A percentile compares a stretch with the other conserved stretches of the same genome.
Evolutionary conservation across 2,888 invertebrate species (phyloP).

Genomic region (Drosophila seclusa): DNA sequence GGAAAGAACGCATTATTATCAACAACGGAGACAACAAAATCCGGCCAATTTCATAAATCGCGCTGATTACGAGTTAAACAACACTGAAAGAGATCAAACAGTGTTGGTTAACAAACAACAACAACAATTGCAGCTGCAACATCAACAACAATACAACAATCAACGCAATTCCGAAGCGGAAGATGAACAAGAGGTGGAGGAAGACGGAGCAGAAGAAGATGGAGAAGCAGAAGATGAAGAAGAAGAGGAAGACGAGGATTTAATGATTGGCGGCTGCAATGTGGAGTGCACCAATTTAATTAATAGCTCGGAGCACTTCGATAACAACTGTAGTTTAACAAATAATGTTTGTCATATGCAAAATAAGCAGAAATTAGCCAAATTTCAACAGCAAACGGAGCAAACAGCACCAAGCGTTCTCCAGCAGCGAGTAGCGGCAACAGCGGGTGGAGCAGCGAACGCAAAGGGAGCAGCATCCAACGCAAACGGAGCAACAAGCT

Average conservation of each 20-base stretch:
- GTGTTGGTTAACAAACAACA: conserved; percentile 47
- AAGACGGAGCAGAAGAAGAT: conserved; percentile 60
- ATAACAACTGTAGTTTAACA: conserved; percentile 31
- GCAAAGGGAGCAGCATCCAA: background rate
- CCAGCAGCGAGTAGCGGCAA: conserved; percentile 30
- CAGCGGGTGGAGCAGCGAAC: conserved; percentile 5
- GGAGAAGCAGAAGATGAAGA: conserved; percentile 47
- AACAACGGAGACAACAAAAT: conserved; percentile 7
- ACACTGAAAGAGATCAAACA: conserved; percentile 13
- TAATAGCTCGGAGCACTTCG: conserved; percentile 54
- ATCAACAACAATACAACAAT: conserved; percentile 23
- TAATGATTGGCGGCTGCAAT: conserved; percentile 75
- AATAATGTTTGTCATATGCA: conserved; percentile 39
- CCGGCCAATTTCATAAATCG: conserved; percentile 33
- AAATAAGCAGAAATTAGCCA: conserved; percentile 3
- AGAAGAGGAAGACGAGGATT: conserved; percentile 71
- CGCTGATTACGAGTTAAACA: conserved; percentile 13
- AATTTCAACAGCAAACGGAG: background rate
- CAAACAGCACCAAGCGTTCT: background rate
- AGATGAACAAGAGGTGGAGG: conserved; percentile 53
- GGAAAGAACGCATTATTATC: conserved; percentile 53
- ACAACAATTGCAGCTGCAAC: conserved; percentile 44
- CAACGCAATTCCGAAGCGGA: conserved; percentile 76
- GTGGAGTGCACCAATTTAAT: conserved; percentile 83
- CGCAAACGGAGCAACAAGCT: background rate